These are phyloP conservation scores for Eristalinus sepulchralis DNA, from an alignment of 2,888 invertebrate genomes.

Conservation along the genomic window DNA sequence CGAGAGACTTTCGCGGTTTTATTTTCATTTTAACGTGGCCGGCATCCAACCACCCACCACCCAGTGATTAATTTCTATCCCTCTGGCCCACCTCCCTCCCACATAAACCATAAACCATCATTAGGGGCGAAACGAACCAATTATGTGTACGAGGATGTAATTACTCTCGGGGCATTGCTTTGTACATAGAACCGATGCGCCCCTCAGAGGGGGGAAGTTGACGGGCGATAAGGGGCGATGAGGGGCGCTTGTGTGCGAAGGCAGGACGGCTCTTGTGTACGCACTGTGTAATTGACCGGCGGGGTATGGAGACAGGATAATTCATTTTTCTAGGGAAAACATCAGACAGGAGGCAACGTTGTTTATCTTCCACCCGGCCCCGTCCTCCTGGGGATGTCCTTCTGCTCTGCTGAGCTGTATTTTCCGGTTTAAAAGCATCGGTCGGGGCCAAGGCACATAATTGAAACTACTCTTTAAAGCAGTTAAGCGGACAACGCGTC, in stretches of 20 bases:
- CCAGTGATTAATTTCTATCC: conserved; percentile 13
- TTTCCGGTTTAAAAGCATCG: not conserved
- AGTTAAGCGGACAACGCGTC: too few relatives aligned
- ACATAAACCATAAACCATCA: conserved; percentile 17
- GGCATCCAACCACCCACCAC: conserved; percentile 5
- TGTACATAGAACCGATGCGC: not conserved
- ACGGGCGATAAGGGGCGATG: not conserved
- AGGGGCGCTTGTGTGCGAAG: not conserved
- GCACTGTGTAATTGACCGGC: conserved; percentile 50
- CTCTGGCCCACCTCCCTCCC: not conserved
- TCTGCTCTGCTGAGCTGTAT: not conserved
- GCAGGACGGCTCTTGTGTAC: conserved; percentile 1
- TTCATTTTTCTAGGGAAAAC: conserved; percentile 14
- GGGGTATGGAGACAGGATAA: conserved; percentile 15
- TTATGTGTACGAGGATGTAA: conserved; percentile 36
- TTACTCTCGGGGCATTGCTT: conserved; percentile 36
- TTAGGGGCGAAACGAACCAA: conserved; percentile 16
- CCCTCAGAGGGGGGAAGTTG: not conserved
- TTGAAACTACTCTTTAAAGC: conserved; percentile 18
- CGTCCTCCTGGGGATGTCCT: not conserved
- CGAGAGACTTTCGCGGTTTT: not conserved
- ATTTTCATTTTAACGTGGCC: not conserved
- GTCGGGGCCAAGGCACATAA: not conserved
- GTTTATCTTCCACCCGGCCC: not conserved
- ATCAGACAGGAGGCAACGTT: not conserved